A percentile compares a stretch with the other conserved stretches of the same genome.
Evolutionary conservation across 2,888 invertebrate species (phyloP).

Genomic region (Autographa gamma): DNA sequence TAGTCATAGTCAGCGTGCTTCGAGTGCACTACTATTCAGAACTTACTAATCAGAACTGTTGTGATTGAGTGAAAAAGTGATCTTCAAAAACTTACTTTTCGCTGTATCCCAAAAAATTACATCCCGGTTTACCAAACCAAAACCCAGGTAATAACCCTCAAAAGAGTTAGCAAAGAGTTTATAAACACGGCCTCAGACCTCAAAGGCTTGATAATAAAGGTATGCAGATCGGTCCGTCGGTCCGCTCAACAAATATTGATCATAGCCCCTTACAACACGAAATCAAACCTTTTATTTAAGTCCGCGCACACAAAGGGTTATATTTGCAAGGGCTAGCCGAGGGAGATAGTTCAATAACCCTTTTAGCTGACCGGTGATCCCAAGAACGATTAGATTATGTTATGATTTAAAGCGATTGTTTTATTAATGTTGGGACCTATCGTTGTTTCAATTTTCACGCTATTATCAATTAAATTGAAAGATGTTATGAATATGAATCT

Average conservation of each 20-base stretch:
- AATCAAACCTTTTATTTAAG: conserved; percentile 90
- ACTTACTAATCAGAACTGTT: too few species aligned
- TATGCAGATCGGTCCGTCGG: conserved; percentile 81
- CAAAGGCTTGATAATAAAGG: conserved; percentile 74
- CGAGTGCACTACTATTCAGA: too few species aligned
- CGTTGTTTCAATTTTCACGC: not conserved
- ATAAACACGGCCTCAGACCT: conserved; percentile 45
- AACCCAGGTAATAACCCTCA: conserved; percentile 19
- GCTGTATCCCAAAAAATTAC: too few species aligned
- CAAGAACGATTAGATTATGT: conserved; percentile 71
- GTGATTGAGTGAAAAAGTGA: too few species aligned
- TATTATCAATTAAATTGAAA: not conserved
- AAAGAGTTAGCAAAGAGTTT: conserved; percentile 36
- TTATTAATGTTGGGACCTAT: conserved; percentile 16
- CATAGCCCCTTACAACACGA: conserved; percentile 85
- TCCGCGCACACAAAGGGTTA: conserved; percentile 81
- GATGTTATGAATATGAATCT: not conserved
- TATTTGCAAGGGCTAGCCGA: conserved; percentile 74
- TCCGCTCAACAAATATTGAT: conserved; percentile 84
- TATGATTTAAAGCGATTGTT: conserved; percentile 57
- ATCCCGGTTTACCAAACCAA: not conserved
- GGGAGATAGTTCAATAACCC: conserved; percentile 87
- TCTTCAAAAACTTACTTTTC: too few species aligned
- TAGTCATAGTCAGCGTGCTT: too few species aligned
- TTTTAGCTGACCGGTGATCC: conserved; percentile 82